Base-by-base conservation (phyloP, 2,888 invertebrate species). In the Lasioglossum oenotherae region DNA sequence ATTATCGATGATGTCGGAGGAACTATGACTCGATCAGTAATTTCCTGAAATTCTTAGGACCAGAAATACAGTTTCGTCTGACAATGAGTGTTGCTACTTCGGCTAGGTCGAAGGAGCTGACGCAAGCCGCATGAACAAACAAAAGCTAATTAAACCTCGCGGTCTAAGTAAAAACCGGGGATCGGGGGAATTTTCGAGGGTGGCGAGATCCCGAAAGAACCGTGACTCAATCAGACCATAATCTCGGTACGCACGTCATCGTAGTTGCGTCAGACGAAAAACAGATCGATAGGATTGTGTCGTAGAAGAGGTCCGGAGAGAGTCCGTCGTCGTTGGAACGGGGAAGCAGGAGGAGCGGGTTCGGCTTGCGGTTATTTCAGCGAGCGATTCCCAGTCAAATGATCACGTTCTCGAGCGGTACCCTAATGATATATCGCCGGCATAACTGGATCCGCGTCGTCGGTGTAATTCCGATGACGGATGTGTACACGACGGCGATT, bases 221-320 rank as follows among this genome's bases (percentile, higher is more conserved):
- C 27, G 64, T 57, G 74, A 53, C 64, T 79, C 44, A 75, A 64
- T 74, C 69, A 78, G 77, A 67, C 16, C 64, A 71, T 74, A 85
- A 85, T 80, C 83, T 57, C 38, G 38, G 64, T 80, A 85, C 75
- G 69, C 49, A 82, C 76, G 67, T 71, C 53, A 64, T 38, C 67
- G 82, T 74, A 74, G 83, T 86, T 89, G 78, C 89, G 87, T 87
- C 89, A 86, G 87, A 88, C 78, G 87, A 89, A 86, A 89, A 86
- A 89, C 89, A 89, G 87, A 89, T 89, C 89, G 89, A 89, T 89
- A 86, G 82, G 71, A 85, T 80, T 67, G 71, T 41, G 74, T 38
- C 53, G 77, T 71, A 27, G 74, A 69, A 78, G 77, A 76, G 74
- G 41, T 74, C 67, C 41, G 75, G 71, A 72, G 85, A 57, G n/a